Percentiles rank a stretch among this genome's conserved stretches.
Conservation (phyloP, 2,797 vertebrate species). For the Danio albolineatus region DNA sequence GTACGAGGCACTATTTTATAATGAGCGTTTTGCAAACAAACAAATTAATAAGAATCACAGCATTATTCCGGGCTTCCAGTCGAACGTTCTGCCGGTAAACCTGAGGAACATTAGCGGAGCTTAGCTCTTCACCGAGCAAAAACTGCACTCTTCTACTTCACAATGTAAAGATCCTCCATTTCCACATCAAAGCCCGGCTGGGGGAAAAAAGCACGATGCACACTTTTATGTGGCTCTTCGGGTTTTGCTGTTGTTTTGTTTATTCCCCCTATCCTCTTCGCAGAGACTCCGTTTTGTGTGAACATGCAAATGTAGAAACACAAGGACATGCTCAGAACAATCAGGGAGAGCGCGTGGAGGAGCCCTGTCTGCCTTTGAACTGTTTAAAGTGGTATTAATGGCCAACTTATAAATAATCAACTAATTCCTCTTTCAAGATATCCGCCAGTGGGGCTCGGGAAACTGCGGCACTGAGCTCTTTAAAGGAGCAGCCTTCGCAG, state of each 20-base stretch:
- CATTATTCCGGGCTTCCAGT: slow-evolving; percentile 12
- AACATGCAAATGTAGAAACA: slow-evolving; percentile 87
- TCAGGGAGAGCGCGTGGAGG: slow-evolving; percentile 78
- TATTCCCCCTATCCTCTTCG: slow-evolving; percentile 81
- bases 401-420: slow-evolving; percentile 88
- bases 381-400: slow-evolving; percentile 85
- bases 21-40: not conserved
- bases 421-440: slow-evolving; percentile 79
- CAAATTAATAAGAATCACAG: not conserved
- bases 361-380: slow-evolving; percentile 86
- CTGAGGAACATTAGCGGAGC: slow-evolving; percentile 33
- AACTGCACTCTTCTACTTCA: slow-evolving; percentile 77
- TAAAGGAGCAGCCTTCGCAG: slow-evolving; percentile 49
- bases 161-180: slow-evolving; percentile 82
- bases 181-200: slow-evolving; percentile 91
- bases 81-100: slow-evolving; percentile 6
- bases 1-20: not conserved
- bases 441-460: slow-evolving; percentile 55
- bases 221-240: slow-evolving; percentile 87
- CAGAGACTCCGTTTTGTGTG: slow-evolving; percentile 89
- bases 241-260: slow-evolving; percentile 75
- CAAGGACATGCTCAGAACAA: slow-evolving; percentile 84
- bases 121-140: slow-evolving; percentile 75
- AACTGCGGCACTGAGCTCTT: slow-evolving; percentile 45
- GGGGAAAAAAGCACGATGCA: slow-evolving; percentile 78